Conservation (phyloP, 1,140 invertebrate genomes). For the Bombus difficillimus region DNA sequence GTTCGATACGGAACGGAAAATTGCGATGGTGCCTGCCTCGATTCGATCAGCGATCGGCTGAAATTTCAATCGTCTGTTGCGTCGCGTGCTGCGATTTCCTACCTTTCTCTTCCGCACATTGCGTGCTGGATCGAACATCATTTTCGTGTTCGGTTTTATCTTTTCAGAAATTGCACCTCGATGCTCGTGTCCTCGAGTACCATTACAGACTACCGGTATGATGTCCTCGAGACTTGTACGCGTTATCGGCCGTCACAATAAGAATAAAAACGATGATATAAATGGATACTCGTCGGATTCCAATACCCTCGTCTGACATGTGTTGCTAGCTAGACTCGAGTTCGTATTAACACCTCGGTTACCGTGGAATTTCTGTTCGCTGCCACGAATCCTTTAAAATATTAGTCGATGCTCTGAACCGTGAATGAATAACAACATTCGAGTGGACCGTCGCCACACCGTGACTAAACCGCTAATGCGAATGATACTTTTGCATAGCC, state of each 20-base stretch:
- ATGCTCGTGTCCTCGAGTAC: neutral
- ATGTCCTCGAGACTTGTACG: neutral
- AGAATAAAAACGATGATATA: neutral
- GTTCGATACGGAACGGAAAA: neutral
- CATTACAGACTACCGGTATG: neutral
- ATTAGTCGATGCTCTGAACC: neutral
- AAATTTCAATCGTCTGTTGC: conserved; percentile 31
- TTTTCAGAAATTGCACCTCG: conserved; percentile 1
- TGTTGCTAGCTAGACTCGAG: conserved; percentile 10
- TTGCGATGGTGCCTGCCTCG: neutral
- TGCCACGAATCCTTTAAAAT: neutral
- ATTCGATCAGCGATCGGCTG: neutral
- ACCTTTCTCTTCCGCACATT: conserved; percentile 4
- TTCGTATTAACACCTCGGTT: neutral
- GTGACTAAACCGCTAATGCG: neutral
- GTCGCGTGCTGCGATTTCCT: conserved; percentile 11
- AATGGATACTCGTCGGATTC: neutral
- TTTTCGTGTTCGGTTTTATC: conserved; percentile 1
- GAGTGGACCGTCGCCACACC: neutral
- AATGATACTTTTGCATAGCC: neutral
- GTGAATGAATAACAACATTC: conserved; percentile 28
- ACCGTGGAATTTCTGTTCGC: neutral
- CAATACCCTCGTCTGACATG: conserved; percentile 1
- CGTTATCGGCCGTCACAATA: neutral
- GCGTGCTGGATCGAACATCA: neutral